Percentiles rank a stretch among this genome's conserved stretches.
Evolutionary conservation across 1,140 invertebrate species (phyloP).

Genomic region (Drosophila kanapiae): DNA sequence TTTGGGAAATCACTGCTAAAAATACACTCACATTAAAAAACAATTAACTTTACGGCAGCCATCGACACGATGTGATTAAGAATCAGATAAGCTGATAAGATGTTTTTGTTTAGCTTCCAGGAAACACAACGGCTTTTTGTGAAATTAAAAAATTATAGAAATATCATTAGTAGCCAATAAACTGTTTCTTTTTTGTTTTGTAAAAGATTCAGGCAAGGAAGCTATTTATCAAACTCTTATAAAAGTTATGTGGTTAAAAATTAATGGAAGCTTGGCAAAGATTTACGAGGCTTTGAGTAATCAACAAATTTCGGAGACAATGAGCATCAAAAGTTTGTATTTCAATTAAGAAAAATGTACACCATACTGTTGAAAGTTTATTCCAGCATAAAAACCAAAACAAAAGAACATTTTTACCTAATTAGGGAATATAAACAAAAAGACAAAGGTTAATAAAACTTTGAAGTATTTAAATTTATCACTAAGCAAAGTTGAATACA

Average conservation of each 20-base stretch:
- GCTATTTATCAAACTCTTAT: neutral
- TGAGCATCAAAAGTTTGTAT: neutral
- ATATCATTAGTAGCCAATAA: neutral
- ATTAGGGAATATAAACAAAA: neutral
- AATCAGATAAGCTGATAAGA: constrained; percentile 49
- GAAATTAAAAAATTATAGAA: neutral
- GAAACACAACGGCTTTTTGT: constrained; percentile 5
- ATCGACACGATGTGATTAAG: constrained; percentile 36
- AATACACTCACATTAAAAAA: constrained; percentile 46
- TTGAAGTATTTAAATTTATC: neutral
- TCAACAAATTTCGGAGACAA: neutral
- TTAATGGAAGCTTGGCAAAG: neutral
- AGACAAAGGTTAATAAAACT: neutral
- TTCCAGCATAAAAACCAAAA: neutral
- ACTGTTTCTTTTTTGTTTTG: too few species aligned
- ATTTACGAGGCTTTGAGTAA: neutral
- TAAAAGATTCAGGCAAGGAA: neutral
- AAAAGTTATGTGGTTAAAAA: neutral
- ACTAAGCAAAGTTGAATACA: neutral
- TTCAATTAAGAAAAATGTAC: neutral
- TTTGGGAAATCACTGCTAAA: constrained; percentile 55
- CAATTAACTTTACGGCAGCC: constrained; percentile 53
- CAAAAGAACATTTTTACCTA: too few species aligned
- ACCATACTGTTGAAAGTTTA: neutral
- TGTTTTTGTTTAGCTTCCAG: constrained; percentile 28